Conservation (phyloP, 2,797 vertebrate species). For the Salarias fasciatus region DNA sequence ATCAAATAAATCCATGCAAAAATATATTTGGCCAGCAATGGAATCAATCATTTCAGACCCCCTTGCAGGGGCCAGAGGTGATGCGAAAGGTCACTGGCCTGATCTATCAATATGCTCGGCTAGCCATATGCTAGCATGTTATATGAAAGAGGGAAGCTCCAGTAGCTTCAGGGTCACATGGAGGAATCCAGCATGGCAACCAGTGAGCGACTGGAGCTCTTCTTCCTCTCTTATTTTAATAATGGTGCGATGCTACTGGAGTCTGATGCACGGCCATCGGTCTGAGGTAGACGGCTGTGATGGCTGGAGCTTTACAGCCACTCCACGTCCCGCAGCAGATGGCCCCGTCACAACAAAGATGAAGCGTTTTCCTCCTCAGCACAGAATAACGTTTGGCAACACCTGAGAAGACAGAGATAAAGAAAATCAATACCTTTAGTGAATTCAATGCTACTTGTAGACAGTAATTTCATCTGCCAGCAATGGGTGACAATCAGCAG, state of each 20-base stretch:
- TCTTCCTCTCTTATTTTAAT: slow-evolving; percentile 1
- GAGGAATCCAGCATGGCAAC: slow-evolving; percentile 38
- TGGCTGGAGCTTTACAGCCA: neutral
- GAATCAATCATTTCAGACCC: slow-evolving; percentile 37
- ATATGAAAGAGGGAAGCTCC: slow-evolving; percentile 15
- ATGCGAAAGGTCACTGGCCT: slow-evolving; percentile 27
- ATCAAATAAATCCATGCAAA: slow-evolving; percentile 33
- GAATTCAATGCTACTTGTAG: too few relatives aligned
- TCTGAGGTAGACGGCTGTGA: neutral
- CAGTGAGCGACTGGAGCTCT: neutral
- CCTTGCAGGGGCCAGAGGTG: slow-evolving; percentile 71
- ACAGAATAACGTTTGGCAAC: neutral
- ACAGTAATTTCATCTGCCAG: too few relatives aligned
- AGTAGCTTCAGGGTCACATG: slow-evolving; percentile 41
- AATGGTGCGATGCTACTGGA: neutral
- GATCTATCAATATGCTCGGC: slow-evolving; percentile 30
- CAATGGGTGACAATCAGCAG: too few relatives aligned
- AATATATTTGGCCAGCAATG: slow-evolving; percentile 36
- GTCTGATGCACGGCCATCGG: slow-evolving; percentile 12
- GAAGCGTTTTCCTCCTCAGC: too few relatives aligned
- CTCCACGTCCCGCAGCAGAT: neutral
- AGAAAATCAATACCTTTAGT: neutral
- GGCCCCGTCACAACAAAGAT: slow-evolving; percentile 3
- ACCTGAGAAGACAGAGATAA: slow-evolving; percentile 32
- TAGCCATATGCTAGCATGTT: slow-evolving; percentile 67